Base-by-base conservation (phyloP, 2,113 vertebrate species). In the Apteryx owenii region DNA sequence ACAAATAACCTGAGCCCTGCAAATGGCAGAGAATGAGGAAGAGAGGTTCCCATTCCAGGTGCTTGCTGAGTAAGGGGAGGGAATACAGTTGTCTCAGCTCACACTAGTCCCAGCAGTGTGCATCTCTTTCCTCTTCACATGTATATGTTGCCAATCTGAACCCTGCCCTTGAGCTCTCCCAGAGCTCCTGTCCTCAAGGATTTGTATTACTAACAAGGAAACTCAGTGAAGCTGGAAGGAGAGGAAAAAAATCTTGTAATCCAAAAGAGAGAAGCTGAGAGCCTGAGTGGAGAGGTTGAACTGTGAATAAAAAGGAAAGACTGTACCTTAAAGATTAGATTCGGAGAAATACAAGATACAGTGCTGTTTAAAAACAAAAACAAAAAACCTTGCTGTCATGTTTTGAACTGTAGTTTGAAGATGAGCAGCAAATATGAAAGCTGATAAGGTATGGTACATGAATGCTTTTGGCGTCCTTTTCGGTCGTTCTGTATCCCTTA, bases 21-120 rank as follows among this genome's bases (percentile, higher is more conserved):
- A 21, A 13, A 6, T 1, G 3, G 12, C 0, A 2, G 81, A 58
- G 46, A 29, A 1, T 0, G 8, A 61, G 22, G 42, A 77, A 56
- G 9, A 51, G 23, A 72, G 4, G 22, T 23, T 83, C 53, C 36
- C 22, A 3, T 29, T 61, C 53, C 40, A 19, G 2, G 9, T 38
- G 28, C 3, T 17, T 9, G 31, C 0, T 0, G 0, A 85, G 18
- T 42, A 22, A 48, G 5, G 5, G 62, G 19, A 14, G 89, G 7
- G 6, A 70, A 60, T 17, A 25, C 10, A 9, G 56, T 71, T 73
- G 18, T 6, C 10, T 11, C 23, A 64, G 7, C 11, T 42, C 12
- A 40, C 0, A 0, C 10, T 16, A 9, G 8, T n/a, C 31, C 21
- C 31, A 68, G 2, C 0, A 3, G 8, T 3, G 3, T 13, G 7